Conservation (phyloP, 53 echinoderm and acorn worm species). For the Echinarachnius parma region DNA sequence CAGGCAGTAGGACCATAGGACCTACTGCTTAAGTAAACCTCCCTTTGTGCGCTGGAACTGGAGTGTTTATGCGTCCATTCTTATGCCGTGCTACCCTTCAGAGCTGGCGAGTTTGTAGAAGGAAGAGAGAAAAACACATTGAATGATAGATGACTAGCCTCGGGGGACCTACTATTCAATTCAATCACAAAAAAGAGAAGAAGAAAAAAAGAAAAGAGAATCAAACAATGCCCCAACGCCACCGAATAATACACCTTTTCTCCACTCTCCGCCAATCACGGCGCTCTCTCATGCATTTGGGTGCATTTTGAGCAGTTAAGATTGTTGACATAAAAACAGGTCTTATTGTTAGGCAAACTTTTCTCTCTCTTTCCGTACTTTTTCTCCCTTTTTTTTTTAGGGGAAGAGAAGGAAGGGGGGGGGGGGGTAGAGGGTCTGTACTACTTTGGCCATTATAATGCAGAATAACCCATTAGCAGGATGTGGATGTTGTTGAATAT, state of each 20-base stretch:
- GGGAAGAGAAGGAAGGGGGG: too few species aligned
- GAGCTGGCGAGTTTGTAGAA: constrained; percentile 29
- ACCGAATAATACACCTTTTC: neutral
- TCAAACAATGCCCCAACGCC: constrained; percentile 33
- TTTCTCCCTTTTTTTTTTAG: too few species aligned
- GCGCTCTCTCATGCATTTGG: neutral
- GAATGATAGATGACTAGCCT: constrained; percentile 48
- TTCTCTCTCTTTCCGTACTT: too few species aligned
- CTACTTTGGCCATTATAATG: too few species aligned
- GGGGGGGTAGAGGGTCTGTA: too few species aligned
- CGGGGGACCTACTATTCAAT: constrained; percentile 1
- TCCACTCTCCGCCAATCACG: constrained; percentile 16
- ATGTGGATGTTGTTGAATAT: too few species aligned
- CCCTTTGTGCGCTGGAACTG: neutral
- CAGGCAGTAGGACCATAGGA: constrained; percentile 3
- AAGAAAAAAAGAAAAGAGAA: neutral
- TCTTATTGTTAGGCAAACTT: constrained; percentile 27
- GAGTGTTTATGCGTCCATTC: constrained; percentile 41
- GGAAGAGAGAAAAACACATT: neutral
- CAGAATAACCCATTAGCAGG: too few species aligned
- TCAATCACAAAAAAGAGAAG: too few species aligned
- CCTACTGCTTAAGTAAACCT: constrained; percentile 41
- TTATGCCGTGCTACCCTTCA: constrained; percentile 15
- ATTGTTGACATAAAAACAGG: constrained; percentile 47
- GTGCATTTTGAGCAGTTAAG: neutral